These are phyloP conservation scores for Brachionus rotundiformis DNA, from an alignment of 1,140 invertebrate genomes.

Conservation along the genomic window DNA sequence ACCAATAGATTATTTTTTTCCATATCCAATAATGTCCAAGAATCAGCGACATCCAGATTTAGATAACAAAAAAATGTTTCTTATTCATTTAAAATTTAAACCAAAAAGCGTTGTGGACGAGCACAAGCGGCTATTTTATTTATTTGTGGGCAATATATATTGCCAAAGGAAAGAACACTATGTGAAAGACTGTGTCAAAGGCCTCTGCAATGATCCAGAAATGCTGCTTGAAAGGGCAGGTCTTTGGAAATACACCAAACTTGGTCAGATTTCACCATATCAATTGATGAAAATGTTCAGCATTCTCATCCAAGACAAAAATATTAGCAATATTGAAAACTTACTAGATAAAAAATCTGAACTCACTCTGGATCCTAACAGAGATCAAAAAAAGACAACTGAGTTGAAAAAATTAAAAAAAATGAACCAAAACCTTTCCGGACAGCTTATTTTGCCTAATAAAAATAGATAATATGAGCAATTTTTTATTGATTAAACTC, in stretches of 20 bases:
- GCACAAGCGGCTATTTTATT: constrained; percentile 32
- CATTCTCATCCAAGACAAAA: constrained; percentile 29
- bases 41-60: neutral
- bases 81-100: constrained; percentile 25
- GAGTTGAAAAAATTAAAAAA: constrained; percentile 22
- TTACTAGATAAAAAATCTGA: neutral
- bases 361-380: neutral
- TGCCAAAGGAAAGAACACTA: neutral
- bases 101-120: neutral
- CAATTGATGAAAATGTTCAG: constrained; percentile 25
- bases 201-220: neutral
- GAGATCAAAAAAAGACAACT: neutral
- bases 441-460: constrained; percentile 24
- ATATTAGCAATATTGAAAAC: neutral
- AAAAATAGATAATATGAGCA: neutral
- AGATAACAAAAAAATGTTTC: constrained; percentile 36
- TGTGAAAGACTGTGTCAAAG: constrained; percentile 15
- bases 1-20: constrained; percentile 3
- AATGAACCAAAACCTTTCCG: constrained; percentile 6
- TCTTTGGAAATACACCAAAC: constrained; percentile 11
- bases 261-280: neutral
- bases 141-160: constrained; percentile 24
- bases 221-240: neutral
- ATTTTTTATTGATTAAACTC: constrained; percentile 4
- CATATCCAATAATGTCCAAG: constrained; percentile 44